Conservation (phyloP, 2,113 vertebrate genomes). For the Spermophilus dauricus region DNA sequence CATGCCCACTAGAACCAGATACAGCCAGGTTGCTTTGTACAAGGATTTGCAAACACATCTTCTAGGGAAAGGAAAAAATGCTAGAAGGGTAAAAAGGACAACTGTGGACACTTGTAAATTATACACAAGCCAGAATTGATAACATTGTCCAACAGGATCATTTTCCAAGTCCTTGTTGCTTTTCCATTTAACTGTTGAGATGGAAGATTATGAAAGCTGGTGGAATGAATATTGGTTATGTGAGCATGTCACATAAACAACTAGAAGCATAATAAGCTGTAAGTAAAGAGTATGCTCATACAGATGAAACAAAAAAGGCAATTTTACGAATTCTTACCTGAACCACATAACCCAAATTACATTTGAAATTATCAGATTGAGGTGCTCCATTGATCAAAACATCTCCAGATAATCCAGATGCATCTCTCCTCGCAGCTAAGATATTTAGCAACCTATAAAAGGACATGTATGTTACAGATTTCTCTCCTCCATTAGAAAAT, state of each 20-base stretch:
- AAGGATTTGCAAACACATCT: neutral
- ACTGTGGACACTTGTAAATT: neutral
- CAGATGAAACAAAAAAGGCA: too few relatives aligned
- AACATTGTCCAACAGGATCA: neutral
- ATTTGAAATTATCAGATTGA: too few relatives aligned
- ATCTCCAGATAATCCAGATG: too few relatives aligned
- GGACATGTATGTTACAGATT: too few relatives aligned
- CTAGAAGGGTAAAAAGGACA: neutral
- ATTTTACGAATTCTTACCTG: too few relatives aligned
- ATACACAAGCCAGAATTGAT: neutral
- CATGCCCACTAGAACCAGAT: neutral
- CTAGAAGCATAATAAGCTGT: neutral
- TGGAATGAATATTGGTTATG: neutral
- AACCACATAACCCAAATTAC: too few relatives aligned
- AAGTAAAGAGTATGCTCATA: neutral
- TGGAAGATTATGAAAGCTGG: neutral
- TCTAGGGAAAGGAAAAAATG: neutral
- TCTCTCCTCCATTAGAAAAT: too few relatives aligned
- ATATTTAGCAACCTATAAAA: too few relatives aligned
- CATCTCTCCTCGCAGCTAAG: too few relatives aligned
- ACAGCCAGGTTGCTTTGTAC: neutral
- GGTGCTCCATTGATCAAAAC: too few relatives aligned
- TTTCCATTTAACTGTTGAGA: neutral
- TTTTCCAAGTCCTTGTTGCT: neutral
- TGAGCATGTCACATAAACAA: too few relatives aligned